Base-by-base conservation (phyloP, 1,140 invertebrate species). In the Aethina tumida region DNA sequence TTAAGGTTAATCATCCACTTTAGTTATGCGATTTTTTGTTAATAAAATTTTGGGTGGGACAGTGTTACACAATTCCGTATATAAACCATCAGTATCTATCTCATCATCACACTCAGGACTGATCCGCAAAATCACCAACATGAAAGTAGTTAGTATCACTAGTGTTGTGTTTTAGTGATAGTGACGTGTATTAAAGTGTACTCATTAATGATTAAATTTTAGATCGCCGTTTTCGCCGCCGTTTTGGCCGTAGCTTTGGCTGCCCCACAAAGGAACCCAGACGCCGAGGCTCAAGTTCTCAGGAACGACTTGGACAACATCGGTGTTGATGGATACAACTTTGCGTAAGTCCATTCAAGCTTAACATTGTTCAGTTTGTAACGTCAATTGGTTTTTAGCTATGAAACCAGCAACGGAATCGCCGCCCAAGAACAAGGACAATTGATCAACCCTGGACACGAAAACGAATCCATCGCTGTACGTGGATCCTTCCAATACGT, bases 401-500 rank as follows among this genome's bases (percentile, higher is more conserved):
- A 35, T 13, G 33, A 35, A 35, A 35, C 33, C 13, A 22, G 25
- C 16, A 35, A 35, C 19, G 33, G 33, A 5, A 35, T 35, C 12
- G 33, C 33, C 19, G 19, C 12, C 13, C 33, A 35, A 24, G 33
- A 21, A 24, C 33, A 35, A 35, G 33, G 19, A 4, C 33, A 35
- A 35, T 35, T 71, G 20, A 69, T 67, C 52, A 65, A 70, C 44
- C 48, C 66, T 14, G 64, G 65, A 35, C 59, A 67, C 4, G 75
- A 79, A 16, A 70, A 77, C 39, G 73, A 77, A 42, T 64, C 65
- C 3, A 53, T n/a, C n/a, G n/a, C n/a, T n/a, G n/a, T n/a, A n/a
- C n/a, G n/a, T n/a, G n/a, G n/a, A n/a, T n/a, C n/a, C n/a, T n/a
- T n/a, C n/a, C n/a, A n/a, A n/a, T n/a, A n/a, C n/a, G n/a, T n/a